phyloP scores from a whole-genome alignment of 2,113 vertebrate species.

The Oreochromis spilurus region DNA sequence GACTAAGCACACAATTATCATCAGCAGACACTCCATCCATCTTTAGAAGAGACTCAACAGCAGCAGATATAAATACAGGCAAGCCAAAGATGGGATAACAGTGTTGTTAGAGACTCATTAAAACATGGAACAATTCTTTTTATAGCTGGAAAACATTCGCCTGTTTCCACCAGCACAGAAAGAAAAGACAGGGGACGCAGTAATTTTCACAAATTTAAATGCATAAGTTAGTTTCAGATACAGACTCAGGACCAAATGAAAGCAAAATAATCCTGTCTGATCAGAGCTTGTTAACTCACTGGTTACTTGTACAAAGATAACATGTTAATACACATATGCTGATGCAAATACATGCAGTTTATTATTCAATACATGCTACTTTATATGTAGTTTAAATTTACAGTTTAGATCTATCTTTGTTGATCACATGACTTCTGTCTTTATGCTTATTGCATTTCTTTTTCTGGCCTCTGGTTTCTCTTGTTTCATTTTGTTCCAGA shows the following conservation, averaged over 20 bases:
- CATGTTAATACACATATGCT: background rate
- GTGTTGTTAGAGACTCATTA: background rate
- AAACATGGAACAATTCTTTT: fast-evolving
- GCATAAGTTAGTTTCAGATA: background rate
- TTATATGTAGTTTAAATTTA: background rate
- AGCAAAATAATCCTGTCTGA: background rate
- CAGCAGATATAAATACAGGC: background rate
- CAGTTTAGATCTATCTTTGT: background rate
- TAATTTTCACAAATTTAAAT: background rate
- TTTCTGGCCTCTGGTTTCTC: fast-evolving
- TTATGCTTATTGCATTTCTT: background rate
- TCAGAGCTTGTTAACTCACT: background rate
- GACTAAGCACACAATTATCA: background rate
- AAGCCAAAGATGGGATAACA: background rate
- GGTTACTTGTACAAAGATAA: fast-evolving
- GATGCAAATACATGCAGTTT: background rate
- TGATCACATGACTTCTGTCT: background rate
- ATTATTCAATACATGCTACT: background rate
- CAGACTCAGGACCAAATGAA: fast-evolving
- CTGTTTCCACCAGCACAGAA: fast-evolving
- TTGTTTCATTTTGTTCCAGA: background rate
- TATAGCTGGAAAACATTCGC: background rate
- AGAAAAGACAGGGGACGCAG: background rate
- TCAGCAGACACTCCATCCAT: background rate
- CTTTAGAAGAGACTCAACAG: background rate